Evolutionary conservation across 2,888 invertebrate species (phyloP).

Genomic region (Caenorhabditis becei): DNA sequence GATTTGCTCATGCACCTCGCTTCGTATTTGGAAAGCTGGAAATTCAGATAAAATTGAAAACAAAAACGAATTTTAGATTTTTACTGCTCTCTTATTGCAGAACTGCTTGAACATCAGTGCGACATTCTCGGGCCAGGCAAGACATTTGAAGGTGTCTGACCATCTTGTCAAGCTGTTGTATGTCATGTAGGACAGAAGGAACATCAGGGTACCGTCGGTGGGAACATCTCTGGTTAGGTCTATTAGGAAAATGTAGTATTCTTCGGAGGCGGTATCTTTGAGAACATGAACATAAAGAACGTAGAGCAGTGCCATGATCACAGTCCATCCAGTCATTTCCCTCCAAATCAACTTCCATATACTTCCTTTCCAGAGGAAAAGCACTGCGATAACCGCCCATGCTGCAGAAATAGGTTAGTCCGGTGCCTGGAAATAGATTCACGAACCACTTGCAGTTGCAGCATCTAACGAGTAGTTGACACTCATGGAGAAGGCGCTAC

Average conservation of each 20-base stretch:
- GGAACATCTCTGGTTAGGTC: slow-evolving; percentile 17
- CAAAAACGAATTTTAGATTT: neutral
- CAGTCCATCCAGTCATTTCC: slow-evolving; percentile 57
- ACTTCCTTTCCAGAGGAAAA: slow-evolving; percentile 61
- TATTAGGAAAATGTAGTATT: slow-evolving; percentile 17
- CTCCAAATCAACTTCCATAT: slow-evolving; percentile 63
- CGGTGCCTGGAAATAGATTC: neutral
- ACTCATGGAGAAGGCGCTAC: slow-evolving; percentile 33
- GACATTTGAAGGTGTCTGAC: slow-evolving; percentile 58
- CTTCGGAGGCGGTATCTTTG: slow-evolving; percentile 30
- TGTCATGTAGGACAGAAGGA: slow-evolving; percentile 61
- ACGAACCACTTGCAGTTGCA: slow-evolving; percentile 56
- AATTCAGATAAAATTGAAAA: neutral
- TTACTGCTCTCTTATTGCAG: slow-evolving; percentile 54
- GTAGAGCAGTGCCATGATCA: slow-evolving; percentile 19
- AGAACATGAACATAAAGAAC: slow-evolving; percentile 22
- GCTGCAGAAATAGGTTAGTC: slow-evolving; percentile 5
- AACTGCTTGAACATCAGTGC: slow-evolving; percentile 57
- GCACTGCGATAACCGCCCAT: slow-evolving; percentile 34
- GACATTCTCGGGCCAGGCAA: slow-evolving; percentile 68
- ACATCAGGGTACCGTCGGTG: slow-evolving; percentile 49
- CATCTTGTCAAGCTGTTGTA: slow-evolving; percentile 57
- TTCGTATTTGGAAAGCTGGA: slow-evolving; percentile 36
- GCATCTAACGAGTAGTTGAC: slow-evolving; percentile 66
- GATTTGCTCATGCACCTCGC: slow-evolving; percentile 36